Conservation (phyloP, 2,888 invertebrate genomes). For the Perdita meconis region DNA sequence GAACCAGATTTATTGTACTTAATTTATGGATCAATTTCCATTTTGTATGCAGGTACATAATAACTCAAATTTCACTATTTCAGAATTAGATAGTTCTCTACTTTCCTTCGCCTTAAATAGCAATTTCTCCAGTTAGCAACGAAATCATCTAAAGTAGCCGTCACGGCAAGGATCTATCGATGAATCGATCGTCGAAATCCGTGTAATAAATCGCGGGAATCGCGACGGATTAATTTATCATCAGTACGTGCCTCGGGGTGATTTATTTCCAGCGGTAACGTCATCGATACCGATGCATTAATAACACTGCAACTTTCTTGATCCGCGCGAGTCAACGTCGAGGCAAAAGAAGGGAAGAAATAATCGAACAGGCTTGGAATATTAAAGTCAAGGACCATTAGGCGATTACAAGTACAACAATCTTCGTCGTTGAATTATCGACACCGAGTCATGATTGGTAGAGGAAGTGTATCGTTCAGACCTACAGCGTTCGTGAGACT, state of each 20-base stretch:
- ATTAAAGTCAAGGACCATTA: slow-evolving; percentile 54
- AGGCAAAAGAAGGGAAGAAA: not conserved
- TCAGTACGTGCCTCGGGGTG: slow-evolving; percentile 37
- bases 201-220: slow-evolving; percentile 50
- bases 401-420: slow-evolving; percentile 36
- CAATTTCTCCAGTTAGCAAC: not conserved
- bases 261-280: slow-evolving; percentile 56
- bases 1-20: too few species aligned
- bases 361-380: slow-evolving; percentile 40
- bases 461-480: slow-evolving; percentile 32
- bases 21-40: too few species aligned
- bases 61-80: too few species aligned
- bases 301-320: slow-evolving; percentile 50
- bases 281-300: slow-evolving; percentile 60
- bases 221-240: slow-evolving; percentile 60
- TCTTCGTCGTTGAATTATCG: slow-evolving; percentile 44
- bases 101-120: not conserved
- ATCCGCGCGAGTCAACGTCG: slow-evolving; percentile 28
- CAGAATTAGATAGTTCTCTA: not conserved
- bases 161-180: slow-evolving; percentile 35
- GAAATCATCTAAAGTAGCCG: slow-evolving; percentile 16
- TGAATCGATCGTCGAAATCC: slow-evolving; percentile 40
- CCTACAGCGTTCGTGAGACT: slow-evolving; percentile 38
- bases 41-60: too few species aligned
- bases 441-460: not conserved